phyloP scores from a whole-genome alignment of 2,888 invertebrate species.

The Pardosa pseudoannulata region DNA sequence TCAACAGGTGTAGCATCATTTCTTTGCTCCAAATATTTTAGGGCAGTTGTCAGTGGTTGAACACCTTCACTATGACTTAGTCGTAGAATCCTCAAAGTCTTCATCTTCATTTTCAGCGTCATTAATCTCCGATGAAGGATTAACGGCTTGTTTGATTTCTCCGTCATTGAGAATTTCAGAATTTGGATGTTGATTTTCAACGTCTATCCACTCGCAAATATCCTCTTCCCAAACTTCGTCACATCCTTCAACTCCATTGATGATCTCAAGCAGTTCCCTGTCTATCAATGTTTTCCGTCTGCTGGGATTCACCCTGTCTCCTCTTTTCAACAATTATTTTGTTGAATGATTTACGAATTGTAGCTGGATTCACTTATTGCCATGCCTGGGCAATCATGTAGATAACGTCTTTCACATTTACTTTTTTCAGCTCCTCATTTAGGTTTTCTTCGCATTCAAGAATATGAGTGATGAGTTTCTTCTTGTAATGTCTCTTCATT shows the following conservation, averaged over 20 bases:
- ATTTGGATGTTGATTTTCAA: conserved; percentile 7
- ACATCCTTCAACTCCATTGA: neutral
- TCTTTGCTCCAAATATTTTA: conserved; percentile 6
- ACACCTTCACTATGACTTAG: conserved; percentile 2
- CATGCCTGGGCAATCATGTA: too few species aligned
- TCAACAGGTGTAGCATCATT: neutral
- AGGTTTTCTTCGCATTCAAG: too few species aligned
- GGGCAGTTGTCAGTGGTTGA: too few species aligned
- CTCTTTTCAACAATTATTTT: too few species aligned
- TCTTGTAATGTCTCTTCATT: neutral
- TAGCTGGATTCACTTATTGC: too few species aligned
- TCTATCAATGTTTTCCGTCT: neutral
- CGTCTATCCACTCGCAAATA: too few species aligned
- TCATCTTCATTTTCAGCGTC: too few species aligned
- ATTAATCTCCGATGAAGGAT: too few species aligned
- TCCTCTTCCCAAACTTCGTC: too few species aligned
- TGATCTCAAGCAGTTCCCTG: neutral
- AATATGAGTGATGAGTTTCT: too few species aligned
- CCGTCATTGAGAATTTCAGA: neutral
- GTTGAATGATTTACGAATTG: too few species aligned
- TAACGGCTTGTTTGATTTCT: conserved; percentile 2
- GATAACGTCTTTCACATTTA: conserved; percentile 1
- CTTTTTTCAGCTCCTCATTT: neutral
- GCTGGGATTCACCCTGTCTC: too few species aligned
- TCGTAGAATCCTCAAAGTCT: conserved; percentile 6